These are phyloP conservation scores for Drosophila neotestacea DNA, from an alignment of 2,888 invertebrate species.

Conservation along the genomic window DNA sequence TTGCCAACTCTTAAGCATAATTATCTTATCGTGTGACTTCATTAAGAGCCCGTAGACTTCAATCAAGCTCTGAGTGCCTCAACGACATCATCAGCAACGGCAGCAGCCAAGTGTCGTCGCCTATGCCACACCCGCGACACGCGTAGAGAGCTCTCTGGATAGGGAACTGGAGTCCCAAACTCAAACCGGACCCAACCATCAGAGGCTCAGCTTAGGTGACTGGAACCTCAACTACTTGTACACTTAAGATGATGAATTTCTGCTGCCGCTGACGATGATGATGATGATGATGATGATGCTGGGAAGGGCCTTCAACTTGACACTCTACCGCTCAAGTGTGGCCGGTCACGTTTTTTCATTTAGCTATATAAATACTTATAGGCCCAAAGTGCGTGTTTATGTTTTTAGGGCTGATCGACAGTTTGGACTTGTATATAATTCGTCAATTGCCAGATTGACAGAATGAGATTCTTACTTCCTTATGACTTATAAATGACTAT, in stretches of 20 bases:
- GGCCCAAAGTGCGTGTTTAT: slow-evolving; percentile 38
- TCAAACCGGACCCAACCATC: slow-evolving; percentile 43
- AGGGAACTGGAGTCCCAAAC: slow-evolving; percentile 12
- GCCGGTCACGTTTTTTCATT: slow-evolving; percentile 67
- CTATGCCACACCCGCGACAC: slow-evolving; percentile 60
- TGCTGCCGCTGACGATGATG: slow-evolving; percentile 28
- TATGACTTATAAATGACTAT: slow-evolving; percentile 18
- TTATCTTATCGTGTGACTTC: slow-evolving; percentile 71
- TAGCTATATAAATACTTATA: slow-evolving; percentile 54
- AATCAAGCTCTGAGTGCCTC: slow-evolving; percentile 42
- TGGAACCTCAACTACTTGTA: slow-evolving; percentile 33
- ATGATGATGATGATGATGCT: slow-evolving; percentile 29
- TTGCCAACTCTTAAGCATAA: slow-evolving; percentile 48
- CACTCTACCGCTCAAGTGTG: slow-evolving; percentile 57
- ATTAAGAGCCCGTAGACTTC: slow-evolving; percentile 61
- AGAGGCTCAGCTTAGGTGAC: slow-evolving; percentile 20
- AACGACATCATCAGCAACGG: slow-evolving; percentile 27
- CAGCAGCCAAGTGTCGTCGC: slow-evolving; percentile 59
- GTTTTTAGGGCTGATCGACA: slow-evolving; percentile 49
- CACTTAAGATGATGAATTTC: slow-evolving; percentile 45
- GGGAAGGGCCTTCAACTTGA: slow-evolving; percentile 75
- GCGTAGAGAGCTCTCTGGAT: slow-evolving; percentile 27
- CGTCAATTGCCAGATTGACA: slow-evolving; percentile 32
- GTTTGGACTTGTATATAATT: slow-evolving; percentile 12
- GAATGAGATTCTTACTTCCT: slow-evolving; percentile 50